Evolutionary conservation across 2,888 invertebrate species (phyloP).

Genomic region (Syrphus vitripennis): DNA sequence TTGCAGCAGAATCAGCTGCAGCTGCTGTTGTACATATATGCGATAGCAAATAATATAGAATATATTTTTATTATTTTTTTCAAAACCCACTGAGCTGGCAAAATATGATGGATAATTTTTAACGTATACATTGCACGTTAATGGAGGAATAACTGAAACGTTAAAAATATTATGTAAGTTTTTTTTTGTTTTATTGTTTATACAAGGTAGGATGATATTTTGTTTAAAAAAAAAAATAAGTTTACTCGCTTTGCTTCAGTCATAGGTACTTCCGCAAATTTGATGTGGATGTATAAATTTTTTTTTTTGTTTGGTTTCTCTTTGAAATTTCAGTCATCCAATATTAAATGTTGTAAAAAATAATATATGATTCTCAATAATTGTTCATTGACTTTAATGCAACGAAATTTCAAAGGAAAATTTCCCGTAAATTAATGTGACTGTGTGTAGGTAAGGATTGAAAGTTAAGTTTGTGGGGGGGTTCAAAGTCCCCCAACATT

Average conservation of each 20-base stretch:
- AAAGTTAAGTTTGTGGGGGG: no score
- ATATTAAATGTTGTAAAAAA: not conserved
- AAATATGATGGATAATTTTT: conserved; percentile 55
- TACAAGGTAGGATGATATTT: not conserved
- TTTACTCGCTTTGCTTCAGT: not conserved
- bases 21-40: not conserved
- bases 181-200: not conserved
- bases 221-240: not conserved
- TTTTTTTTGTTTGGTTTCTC: not conserved
- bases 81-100: conserved; percentile 47
- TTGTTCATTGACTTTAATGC: conserved; percentile 13
- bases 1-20: not conserved
- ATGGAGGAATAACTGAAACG: conserved; percentile 49
- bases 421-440: no score
- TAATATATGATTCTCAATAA: not conserved
- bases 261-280: not conserved
- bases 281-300: not conserved
- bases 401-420: no score
- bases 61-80: conserved; percentile 1
- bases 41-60: conserved; percentile 3
- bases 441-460: no score
- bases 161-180: conserved; percentile 26
- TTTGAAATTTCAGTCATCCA: not conserved
- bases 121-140: conserved; percentile 55
- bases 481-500: no score